phyloP scores from a whole-genome alignment of 2,888 invertebrate species.

The Tachystola acroxantha region DNA sequence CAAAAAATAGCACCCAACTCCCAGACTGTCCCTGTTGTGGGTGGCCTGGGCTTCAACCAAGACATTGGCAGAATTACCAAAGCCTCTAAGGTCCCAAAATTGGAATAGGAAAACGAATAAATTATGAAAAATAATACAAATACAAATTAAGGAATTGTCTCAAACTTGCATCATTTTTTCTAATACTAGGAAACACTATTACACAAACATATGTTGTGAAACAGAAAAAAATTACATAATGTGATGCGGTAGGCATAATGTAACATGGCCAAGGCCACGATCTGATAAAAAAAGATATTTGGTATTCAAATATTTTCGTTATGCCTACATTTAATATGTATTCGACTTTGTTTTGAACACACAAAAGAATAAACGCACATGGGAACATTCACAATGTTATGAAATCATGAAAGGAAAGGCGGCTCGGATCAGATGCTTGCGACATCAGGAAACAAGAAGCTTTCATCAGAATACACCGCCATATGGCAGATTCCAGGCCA shows the following conservation, averaged over 20 bases:
- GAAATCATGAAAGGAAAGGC: conserved; percentile 35
- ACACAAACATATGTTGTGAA: no score
- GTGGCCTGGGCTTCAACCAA: no score
- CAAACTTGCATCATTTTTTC: no score
- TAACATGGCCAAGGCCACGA: conserved; percentile 14
- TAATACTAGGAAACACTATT: background rate
- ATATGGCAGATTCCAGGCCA: conserved; percentile 32
- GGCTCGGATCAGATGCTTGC: conserved; percentile 14
- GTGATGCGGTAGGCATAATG: background rate
- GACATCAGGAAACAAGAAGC: conserved; percentile 14
- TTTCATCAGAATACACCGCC: conserved; percentile 14
- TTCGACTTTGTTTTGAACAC: background rate
- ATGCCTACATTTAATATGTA: no score
- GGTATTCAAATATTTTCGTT: no score
- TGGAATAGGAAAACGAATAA: no score
- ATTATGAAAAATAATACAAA: no score
- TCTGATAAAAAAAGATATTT: background rate
- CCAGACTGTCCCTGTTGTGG: no score
- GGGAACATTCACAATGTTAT: conserved; percentile 26
- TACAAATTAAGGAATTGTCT: no score
- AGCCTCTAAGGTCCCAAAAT: no score
- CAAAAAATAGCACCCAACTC: no score
- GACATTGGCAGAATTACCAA: no score
- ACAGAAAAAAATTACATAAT: conserved; percentile 12
- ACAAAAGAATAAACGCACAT: conserved; percentile 14